Base-by-base conservation (phyloP, 2,888 invertebrate genomes). In the Pardosa pseudoannulata region DNA sequence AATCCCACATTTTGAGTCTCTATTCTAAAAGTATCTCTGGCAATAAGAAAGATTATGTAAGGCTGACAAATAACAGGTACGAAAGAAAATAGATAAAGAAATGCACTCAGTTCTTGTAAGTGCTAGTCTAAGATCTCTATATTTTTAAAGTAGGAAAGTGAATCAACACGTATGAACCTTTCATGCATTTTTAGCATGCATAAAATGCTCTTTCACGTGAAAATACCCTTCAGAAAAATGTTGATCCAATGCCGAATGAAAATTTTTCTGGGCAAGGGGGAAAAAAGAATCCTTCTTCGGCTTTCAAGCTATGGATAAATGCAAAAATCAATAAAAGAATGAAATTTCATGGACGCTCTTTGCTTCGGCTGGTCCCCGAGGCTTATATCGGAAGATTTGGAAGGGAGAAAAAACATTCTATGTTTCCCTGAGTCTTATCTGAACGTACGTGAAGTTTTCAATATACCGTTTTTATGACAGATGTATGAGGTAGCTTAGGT, bases 381-480 rank as follows among this genome's bases (percentile, higher is more conserved):
- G 56, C 56, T 23, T 56, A 46, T n/a, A 46, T 56, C 56, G 56
- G 23, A 23, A 56, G 56, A 56, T 56, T 23, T 56, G 1, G 56
- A 56, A 23, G 1, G 56, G 23, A 23, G 23, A 56, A 56, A 56
- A 56, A 23, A 11, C 23, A 56, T 56, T 56, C 56, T 56, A 23
- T 56, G 56, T 56, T 56, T 56, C 23, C 16, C 56, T 11, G 56
- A 2, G 56, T 23, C 56, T 56, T 56, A 56, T 56, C 56, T 23
- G 23, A 56, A 56, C 56, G 56, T 19, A 56, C 56, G 56, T 56
- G 56, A 56, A 56, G 23, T 56, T 56, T 56, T 56, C 56, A 56
- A 56, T 56, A 23, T 23, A 56, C 56, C 23, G 56, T 56, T 56
- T 56, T 23, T 23, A 56, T 56, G 56, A 56, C 56, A 56, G 56